Conservation (phyloP, 2,888 invertebrate genomes). For the Eugnorisma glareosa region DNA sequence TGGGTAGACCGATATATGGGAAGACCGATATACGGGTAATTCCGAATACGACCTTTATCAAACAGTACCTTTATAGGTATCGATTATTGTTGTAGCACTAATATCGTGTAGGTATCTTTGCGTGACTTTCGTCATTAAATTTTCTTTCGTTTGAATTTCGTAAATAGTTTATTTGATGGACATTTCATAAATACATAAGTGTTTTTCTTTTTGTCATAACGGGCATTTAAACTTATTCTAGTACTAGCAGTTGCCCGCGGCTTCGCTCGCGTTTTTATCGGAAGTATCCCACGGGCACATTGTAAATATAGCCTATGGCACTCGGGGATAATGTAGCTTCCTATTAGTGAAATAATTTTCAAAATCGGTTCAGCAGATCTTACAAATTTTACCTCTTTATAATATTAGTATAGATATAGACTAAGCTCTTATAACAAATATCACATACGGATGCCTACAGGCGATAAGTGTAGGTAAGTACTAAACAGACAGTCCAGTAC, state of each 20-base stretch:
- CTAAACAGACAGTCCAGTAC: neutral
- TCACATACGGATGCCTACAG: neutral
- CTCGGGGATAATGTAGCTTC: no score
- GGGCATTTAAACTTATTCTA: neutral
- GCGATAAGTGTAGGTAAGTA: neutral
- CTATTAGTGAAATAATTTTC: no score
- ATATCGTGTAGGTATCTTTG: constrained; percentile 24
- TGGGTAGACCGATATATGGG: constrained; percentile 27
- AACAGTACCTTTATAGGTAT: neutral
- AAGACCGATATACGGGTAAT: constrained; percentile 42
- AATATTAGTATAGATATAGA: no score
- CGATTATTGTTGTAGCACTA: constrained; percentile 8
- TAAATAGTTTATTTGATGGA: constrained; percentile 3
- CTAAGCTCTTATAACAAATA: neutral
- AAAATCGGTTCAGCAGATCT: no score
- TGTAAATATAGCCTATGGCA: no score
- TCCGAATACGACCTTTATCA: constrained; percentile 29
- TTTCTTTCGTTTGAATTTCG: constrained; percentile 31
- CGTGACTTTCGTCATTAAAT: constrained; percentile 21
- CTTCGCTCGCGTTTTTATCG: no score
- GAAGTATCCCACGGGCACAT: no score
- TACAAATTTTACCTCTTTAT: no score
- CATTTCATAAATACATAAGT: constrained; percentile 12
- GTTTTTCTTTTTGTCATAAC: neutral
- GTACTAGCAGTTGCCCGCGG: no score